Evolutionary conservation across 2,113 vertebrate genomes (phyloP).

Genomic region (Guaruba guarouba): DNA sequence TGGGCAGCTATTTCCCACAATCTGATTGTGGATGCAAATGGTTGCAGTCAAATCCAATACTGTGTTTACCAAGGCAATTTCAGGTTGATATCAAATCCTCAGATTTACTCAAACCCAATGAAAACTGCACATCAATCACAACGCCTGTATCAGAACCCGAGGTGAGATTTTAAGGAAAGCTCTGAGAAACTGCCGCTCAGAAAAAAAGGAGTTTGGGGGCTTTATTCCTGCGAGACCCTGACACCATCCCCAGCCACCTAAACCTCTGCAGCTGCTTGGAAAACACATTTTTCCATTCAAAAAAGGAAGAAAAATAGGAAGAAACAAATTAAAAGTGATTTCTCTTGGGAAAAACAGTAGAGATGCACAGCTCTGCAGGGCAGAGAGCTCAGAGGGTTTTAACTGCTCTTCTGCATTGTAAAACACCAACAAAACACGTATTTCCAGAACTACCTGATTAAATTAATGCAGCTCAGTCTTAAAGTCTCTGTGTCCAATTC

Average conservation of each 20-base stretch:
- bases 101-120: conserved; percentile 15
- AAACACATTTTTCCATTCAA: not conserved
- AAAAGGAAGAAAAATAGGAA: not conserved
- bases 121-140: conserved; percentile 43
- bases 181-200: not conserved
- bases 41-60: conserved; percentile 39
- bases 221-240: not conserved
- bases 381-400: not conserved
- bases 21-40: conserved; percentile 43
- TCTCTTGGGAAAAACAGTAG: not conserved
- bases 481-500: not conserved
- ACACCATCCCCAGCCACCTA: accelerated
- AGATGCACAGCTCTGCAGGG: not conserved
- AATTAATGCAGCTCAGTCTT: not conserved
- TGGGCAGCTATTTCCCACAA: not conserved
- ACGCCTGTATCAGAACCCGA: not conserved
- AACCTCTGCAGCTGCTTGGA: not conserved
- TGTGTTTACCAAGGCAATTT: conserved; percentile 46
- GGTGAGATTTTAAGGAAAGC: not conserved
- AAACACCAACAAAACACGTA: not conserved
- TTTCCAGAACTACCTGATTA: not conserved
- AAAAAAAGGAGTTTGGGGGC: not conserved
- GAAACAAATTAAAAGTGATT: not conserved
- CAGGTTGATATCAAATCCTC: not conserved
- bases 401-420: not conserved